phyloP scores from a whole-genome alignment of 2,888 invertebrate genomes.

The Theristus sp. region DNA sequence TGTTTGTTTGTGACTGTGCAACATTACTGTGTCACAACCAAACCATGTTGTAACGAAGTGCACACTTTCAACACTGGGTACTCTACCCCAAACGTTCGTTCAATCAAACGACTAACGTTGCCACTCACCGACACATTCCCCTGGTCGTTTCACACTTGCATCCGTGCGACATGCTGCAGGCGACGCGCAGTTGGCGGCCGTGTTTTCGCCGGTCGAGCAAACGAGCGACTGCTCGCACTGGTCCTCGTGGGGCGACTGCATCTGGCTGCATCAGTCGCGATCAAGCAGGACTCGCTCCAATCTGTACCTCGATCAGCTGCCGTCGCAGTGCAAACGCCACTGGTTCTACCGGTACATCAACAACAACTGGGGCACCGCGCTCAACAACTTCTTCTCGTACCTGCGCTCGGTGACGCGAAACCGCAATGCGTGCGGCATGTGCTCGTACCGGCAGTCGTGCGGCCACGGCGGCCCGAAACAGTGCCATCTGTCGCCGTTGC shows the following conservation, averaged over 20 bases:
- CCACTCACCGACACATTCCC: too few relatives aligned
- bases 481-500: neutral
- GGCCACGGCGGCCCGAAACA: neutral
- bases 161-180: too few relatives aligned
- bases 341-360: slow-evolving; percentile 1
- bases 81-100: too few relatives aligned
- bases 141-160: too few relatives aligned
- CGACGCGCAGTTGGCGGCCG: neutral
- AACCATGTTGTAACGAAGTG: too few relatives aligned
- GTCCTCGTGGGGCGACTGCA: neutral
- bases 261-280: neutral
- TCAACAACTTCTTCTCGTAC: slow-evolving; percentile 25
- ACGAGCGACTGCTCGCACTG: neutral
- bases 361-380: slow-evolving; percentile 12
- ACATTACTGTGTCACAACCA: too few relatives aligned
- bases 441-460: slow-evolving; percentile 5
- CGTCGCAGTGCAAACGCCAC: neutral
- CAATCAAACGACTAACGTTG: too few relatives aligned
- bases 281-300: neutral
- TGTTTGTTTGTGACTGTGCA: too few relatives aligned
- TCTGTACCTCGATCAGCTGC: slow-evolving; percentile 1
- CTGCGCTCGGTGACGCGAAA: slow-evolving; percentile 19
- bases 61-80: too few relatives aligned
- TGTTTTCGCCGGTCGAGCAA: neutral
- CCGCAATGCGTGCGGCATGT: slow-evolving; percentile 11